phyloP scores from a whole-genome alignment of 1,140 invertebrate genomes.

The Bombus sibiricus region DNA sequence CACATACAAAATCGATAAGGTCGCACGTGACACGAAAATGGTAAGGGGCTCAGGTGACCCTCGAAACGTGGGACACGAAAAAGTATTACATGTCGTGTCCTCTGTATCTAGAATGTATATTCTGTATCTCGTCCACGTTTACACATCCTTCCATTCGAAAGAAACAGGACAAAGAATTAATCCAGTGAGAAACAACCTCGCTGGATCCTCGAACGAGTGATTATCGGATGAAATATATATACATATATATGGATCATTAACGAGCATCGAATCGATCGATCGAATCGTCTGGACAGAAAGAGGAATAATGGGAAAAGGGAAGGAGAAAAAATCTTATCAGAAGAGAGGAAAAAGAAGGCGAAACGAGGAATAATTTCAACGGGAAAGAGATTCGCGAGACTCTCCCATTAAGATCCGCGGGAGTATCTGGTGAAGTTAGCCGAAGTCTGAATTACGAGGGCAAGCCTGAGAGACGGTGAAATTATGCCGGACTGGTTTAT shows the following conservation, averaged over 20 bases:
- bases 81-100: too few species aligned
- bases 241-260: conserved; percentile 26
- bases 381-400: neutral
- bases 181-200: neutral
- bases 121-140: neutral
- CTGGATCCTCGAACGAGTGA: conserved; percentile 16
- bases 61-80: too few species aligned
- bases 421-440: neutral
- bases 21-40: too few species aligned
- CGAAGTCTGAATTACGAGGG: neutral
- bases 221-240: conserved; percentile 2
- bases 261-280: neutral
- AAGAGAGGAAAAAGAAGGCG: neutral
- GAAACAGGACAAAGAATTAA: neutral
- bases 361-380: neutral
- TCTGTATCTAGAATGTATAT: too few species aligned
- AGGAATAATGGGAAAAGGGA: too few species aligned
- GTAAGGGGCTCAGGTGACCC: too few species aligned
- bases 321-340: too few species aligned
- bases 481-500: conserved; percentile 29
- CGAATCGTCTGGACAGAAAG: neutral
- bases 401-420: conserved; percentile 12
- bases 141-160: neutral
- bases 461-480: conserved; percentile 6
- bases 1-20: too few species aligned